phyloP scores from a whole-genome alignment of 2,797 vertebrate genomes.

The Bradypus variegatus region DNA sequence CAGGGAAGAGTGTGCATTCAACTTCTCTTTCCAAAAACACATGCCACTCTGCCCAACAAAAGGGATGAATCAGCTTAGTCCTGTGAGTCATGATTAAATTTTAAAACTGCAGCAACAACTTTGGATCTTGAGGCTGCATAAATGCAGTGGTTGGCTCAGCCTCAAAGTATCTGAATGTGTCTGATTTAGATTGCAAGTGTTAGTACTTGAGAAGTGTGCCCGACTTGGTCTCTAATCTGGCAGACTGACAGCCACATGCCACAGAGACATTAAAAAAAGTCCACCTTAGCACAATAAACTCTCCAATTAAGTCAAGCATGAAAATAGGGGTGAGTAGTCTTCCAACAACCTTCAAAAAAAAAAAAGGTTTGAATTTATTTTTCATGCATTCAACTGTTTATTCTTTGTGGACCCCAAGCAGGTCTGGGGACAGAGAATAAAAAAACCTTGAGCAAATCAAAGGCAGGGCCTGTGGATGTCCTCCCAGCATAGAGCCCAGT shows the following conservation, averaged over 20 bases:
- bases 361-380: too few relatives aligned
- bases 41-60: constrained; percentile 27
- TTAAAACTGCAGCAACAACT: constrained; percentile 36
- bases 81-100: constrained; percentile 35
- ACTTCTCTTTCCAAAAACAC: background rate
- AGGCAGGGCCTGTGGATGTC: too few relatives aligned
- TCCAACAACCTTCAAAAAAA: background rate
- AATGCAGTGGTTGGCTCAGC: constrained; percentile 11
- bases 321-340: background rate
- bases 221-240: background rate
- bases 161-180: constrained; percentile 1
- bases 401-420: too few relatives aligned
- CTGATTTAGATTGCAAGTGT: background rate
- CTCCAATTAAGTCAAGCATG: background rate
- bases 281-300: background rate
- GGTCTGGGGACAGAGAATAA: too few relatives aligned
- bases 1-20: background rate
- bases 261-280: background rate
- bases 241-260: background rate
- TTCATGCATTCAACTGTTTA: too few relatives aligned
- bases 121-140: background rate
- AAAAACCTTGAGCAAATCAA: too few relatives aligned
- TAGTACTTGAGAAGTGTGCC: background rate
- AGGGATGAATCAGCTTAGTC: constrained; percentile 2
- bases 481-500: too few relatives aligned